Conservation (phyloP, 2,797 vertebrate genomes). For the Hephaestus fuliginosus region DNA sequence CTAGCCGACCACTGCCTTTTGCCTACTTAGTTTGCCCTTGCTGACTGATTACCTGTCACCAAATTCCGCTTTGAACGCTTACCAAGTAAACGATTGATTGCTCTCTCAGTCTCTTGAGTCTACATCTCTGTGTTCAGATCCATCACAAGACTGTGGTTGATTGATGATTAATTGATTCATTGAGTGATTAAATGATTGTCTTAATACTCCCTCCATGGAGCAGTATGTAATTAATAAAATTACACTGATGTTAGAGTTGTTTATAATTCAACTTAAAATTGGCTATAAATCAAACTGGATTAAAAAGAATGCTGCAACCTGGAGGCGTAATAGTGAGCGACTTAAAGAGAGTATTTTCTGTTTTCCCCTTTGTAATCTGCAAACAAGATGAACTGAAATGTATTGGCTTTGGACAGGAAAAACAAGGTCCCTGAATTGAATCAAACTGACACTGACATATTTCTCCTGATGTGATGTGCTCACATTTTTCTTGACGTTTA, state of each 20-base stretch:
- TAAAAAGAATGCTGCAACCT: constrained; percentile 1
- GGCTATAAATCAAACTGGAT: constrained; percentile 35
- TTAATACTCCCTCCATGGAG: constrained; percentile 26
- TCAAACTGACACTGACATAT: too few relatives aligned
- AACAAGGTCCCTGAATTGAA: too few relatives aligned
- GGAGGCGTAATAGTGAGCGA: constrained; percentile 10
- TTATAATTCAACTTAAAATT: constrained; percentile 37
- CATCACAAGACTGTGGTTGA: not conserved
- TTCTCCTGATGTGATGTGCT: too few relatives aligned
- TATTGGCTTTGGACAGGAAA: too few relatives aligned
- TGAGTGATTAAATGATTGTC: constrained; percentile 45
- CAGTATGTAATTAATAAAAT: constrained; percentile 41
- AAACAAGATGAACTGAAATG: too few relatives aligned
- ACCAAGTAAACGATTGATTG: constrained; percentile 12
- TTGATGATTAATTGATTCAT: constrained; percentile 47
- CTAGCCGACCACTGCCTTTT: not conserved
- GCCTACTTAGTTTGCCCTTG: not conserved
- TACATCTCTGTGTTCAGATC: not conserved
- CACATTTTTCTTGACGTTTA: not conserved
- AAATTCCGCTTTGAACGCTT: constrained; percentile 13
- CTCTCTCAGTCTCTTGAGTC: not conserved
- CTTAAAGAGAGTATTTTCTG: constrained; percentile 9
- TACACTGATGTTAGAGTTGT: constrained; percentile 40
- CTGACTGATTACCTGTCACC: constrained; percentile 4
- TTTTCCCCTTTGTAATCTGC: not conserved